phyloP scores from a whole-genome alignment of 2,888 invertebrate species.

The Chrysomela aeneicollis region DNA sequence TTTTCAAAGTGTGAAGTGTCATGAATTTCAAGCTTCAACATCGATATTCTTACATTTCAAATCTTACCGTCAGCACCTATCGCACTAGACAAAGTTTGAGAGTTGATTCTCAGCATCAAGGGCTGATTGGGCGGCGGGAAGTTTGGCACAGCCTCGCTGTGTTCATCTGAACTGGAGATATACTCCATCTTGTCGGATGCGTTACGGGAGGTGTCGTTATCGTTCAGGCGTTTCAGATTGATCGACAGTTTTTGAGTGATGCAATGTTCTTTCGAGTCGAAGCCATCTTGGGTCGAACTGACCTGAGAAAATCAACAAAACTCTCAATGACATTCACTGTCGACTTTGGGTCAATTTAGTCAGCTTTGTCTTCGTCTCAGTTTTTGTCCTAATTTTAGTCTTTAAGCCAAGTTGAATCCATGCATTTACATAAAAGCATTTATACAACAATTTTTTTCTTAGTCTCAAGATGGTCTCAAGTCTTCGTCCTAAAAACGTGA shows the following conservation, averaged over 20 bases:
- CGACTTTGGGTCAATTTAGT: too few species aligned
- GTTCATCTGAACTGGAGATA: conserved; percentile 58
- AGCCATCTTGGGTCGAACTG: conserved; percentile 55
- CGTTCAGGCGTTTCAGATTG: conserved; percentile 76
- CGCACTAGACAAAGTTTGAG: conserved; percentile 66
- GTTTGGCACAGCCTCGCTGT: conserved; percentile 63
- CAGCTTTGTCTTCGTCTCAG: too few species aligned
- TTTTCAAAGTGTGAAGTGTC: too few species aligned
- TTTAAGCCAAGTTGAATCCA: too few species aligned
- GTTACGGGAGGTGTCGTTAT: conserved; percentile 66
- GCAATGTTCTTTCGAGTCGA: conserved; percentile 69
- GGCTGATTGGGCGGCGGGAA: conserved; percentile 65
- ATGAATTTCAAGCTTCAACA: too few species aligned
- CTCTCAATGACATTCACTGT: too few species aligned
- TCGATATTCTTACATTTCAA: conserved; percentile 19
- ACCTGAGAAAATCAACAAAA: conserved; percentile 40
- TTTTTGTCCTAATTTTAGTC: too few species aligned
- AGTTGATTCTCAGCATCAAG: conserved; percentile 67
- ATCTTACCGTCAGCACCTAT: conserved; percentile 63
- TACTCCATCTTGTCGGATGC: conserved; percentile 57
- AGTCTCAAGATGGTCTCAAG: too few species aligned
- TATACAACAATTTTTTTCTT: too few species aligned
- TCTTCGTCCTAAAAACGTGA: too few species aligned
- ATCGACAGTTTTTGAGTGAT: conserved; percentile 79
- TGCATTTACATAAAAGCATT: too few species aligned